Conservation (phyloP, 2,113 vertebrate genomes). For the Cavia aperea region DNA sequence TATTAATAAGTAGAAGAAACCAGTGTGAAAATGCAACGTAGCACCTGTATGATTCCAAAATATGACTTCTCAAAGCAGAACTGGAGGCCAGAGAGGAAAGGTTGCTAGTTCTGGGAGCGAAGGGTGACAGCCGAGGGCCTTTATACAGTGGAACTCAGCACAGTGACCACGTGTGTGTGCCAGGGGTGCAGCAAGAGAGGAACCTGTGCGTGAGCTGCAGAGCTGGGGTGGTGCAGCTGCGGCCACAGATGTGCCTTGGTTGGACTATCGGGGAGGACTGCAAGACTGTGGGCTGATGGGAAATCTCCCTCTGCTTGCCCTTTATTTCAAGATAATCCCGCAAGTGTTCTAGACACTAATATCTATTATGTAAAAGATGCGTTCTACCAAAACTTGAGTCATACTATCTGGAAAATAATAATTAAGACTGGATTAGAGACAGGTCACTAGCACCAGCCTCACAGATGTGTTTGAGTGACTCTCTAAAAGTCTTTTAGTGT, state of each 20-base stretch:
- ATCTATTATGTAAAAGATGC: background rate
- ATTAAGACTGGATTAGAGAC: background rate
- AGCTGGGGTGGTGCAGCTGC: background rate
- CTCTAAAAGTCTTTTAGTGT: background rate
- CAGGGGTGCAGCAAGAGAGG: fast-evolving
- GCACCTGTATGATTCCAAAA: background rate
- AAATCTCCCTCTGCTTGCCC: background rate
- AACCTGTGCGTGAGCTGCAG: fast-evolving
- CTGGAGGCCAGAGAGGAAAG: background rate
- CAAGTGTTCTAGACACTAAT: background rate
- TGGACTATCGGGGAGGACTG: background rate
- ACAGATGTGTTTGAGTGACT: background rate
- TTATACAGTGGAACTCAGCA: fast-evolving
- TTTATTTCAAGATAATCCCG: background rate
- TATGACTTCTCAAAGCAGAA: background rate
- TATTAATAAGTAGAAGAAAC: background rate
- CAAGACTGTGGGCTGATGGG: no score
- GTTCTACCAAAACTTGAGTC: background rate
- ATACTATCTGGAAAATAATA: background rate
- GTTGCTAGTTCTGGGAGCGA: no score
- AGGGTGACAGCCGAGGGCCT: background rate
- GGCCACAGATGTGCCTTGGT: no score
- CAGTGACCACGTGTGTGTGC: fast-evolving
- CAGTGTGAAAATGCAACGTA: background rate
- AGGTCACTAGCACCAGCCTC: background rate